Evolutionary conservation across 2,888 invertebrate species (phyloP).

Genomic region (Margaritifera margaritifera): DNA sequence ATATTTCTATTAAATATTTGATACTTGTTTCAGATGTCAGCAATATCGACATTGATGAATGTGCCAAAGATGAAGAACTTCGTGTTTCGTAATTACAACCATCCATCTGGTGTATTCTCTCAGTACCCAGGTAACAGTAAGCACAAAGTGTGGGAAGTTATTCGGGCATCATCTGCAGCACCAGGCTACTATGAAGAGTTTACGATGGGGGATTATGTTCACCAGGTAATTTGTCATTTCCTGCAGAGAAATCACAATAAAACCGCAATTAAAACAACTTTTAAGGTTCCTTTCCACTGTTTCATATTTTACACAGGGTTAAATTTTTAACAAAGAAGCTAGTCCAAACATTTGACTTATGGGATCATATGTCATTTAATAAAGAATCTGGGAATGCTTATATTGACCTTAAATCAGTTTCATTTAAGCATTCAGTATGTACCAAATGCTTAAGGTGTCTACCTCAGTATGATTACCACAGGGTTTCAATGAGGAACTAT

Average conservation of each 20-base stretch:
- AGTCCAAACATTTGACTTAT: too few relatives aligned
- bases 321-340: too few relatives aligned
- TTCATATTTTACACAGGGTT: background rate
- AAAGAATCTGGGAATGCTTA: too few relatives aligned
- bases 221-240: slow-evolving; percentile 54
- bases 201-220: slow-evolving; percentile 57
- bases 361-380: too few relatives aligned
- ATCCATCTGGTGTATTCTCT: slow-evolving; percentile 75
- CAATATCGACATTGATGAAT: slow-evolving; percentile 64
- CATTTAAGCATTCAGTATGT: too few relatives aligned
- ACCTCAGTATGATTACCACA: too few relatives aligned
- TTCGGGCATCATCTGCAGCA: slow-evolving; percentile 91
- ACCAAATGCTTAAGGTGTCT: too few relatives aligned
- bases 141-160: slow-evolving; percentile 86
- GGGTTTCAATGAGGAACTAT: too few relatives aligned
- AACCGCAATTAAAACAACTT: background rate
- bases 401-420: too few relatives aligned
- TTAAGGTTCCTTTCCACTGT: background rate
- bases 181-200: slow-evolving; percentile 89
- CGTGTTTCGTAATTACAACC: slow-evolving; percentile 88
- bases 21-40: slow-evolving; percentile 47
- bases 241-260: background rate
- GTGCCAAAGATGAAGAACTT: slow-evolving; percentile 59
- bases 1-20: background rate
- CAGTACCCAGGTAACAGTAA: slow-evolving; percentile 81